Conservation (phyloP, 2,888 invertebrate genomes). For the Sipha maydis region DNA sequence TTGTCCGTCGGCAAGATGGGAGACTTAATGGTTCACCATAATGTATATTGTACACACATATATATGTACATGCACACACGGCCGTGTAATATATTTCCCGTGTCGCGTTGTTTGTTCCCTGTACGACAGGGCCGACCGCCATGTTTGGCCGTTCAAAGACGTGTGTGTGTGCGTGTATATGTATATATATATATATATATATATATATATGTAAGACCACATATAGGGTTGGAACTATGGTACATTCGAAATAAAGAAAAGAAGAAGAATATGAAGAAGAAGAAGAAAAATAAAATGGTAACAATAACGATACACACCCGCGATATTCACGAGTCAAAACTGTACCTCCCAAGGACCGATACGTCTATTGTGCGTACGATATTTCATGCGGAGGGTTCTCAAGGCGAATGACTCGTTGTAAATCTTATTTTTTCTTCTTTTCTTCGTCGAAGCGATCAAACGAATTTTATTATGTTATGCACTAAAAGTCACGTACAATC, state of each 20-base stretch:
- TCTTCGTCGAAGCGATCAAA: slow-evolving; percentile 20
- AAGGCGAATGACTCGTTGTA: slow-evolving; percentile 32
- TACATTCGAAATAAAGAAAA: background rate
- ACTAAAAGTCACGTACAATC: slow-evolving; percentile 44
- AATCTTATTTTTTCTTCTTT: slow-evolving; percentile 14
- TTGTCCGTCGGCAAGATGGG: background rate
- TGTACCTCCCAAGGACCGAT: slow-evolving; percentile 8
- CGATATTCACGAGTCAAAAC: slow-evolving; percentile 2
- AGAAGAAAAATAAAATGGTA: background rate
- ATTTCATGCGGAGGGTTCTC: slow-evolving; percentile 14
- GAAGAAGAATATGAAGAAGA: background rate
- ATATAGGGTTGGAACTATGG: background rate
- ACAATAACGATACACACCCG: background rate
- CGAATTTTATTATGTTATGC: slow-evolving; percentile 15
- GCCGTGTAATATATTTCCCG: background rate
- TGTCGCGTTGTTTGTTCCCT: slow-evolving; percentile 9
- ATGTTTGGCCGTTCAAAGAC: background rate
- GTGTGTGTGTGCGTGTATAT: background rate
- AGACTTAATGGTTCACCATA: background rate
- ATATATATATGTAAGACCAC: background rate
- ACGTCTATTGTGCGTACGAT: slow-evolving; percentile 20
- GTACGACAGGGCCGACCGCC: background rate
- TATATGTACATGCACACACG: background rate
- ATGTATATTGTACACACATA: background rate
- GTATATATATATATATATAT: no score